Evolutionary conservation across 1,140 invertebrate species (phyloP), one percentile per base, ranked within the genome.

Genomic region (Pachypsylla venusta): DNA sequence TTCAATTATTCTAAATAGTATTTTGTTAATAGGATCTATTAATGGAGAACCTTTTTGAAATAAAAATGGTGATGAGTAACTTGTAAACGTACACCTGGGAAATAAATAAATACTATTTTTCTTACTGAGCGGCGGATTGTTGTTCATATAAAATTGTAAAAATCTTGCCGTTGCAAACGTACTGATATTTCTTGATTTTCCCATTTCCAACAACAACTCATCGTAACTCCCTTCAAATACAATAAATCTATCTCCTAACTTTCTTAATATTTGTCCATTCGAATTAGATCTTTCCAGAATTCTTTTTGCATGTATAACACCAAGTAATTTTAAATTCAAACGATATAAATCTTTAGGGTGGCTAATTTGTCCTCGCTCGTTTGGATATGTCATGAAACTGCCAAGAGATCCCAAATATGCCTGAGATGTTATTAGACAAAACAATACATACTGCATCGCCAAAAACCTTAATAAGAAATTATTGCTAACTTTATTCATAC

Each of bases 371-470:
- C 42, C 42, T 22, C 22, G 16, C 42, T 48, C 42, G 22, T 48
- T n/a, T 4, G 42, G 42, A 22, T 48, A 48, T n/a, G 16, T 48
- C 42, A 48, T 48, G 42, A 48, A 48, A 22, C 42, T 48, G 42
- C 42, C 42, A 19, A 48, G 42, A 22, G 42, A 48, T n/a, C 42
- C 42, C 16, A 48, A n/a, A 22, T 48, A 48, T 5, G 42, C 42
- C 16, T 48, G 42, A 4, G 42, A 48, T 3, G 42, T 48, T 5
- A 48, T 48, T 5, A 48, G 42, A 19, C 42, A 48, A 22, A 48
- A 48, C n/a, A 48, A 48, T n/a, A 48, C 42, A 48, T 48, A 48
- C 22, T 48, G 42, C n/a, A 48, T 48, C n/a, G 22, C 5, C n/a
- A 48, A 22, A n/a, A 48, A 48, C 4, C 42, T 5, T 22, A 48